Evolutionary conservation across 2,888 invertebrate species (phyloP).

Genomic region (Tryphoninae sp.): DNA sequence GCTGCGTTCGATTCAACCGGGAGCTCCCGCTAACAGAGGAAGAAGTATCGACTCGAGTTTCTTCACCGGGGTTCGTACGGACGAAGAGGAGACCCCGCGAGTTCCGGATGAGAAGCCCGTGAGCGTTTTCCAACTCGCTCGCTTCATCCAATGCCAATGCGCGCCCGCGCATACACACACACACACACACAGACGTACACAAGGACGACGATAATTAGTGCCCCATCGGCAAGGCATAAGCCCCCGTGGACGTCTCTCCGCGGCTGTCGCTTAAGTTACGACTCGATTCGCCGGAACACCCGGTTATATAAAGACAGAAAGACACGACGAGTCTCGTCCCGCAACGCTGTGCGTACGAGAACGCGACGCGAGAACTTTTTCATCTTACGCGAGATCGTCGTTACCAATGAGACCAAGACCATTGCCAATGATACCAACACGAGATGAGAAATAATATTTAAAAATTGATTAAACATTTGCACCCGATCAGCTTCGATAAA

Average conservation of each 20-base stretch:
- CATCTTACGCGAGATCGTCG: constrained; percentile 36
- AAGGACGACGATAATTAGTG: constrained; percentile 67
- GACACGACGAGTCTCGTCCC: constrained; percentile 9
- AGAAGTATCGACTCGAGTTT: constrained; percentile 59
- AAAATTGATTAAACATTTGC: neutral
- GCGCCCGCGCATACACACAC: neutral
- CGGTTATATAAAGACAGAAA: constrained; percentile 55
- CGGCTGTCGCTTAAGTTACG: constrained; percentile 67
- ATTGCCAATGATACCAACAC: no score
- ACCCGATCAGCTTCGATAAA: neutral
- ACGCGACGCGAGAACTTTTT: constrained; percentile 42
- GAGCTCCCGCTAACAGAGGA: constrained; percentile 59
- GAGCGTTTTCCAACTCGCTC: constrained; percentile 5
- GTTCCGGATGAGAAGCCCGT: constrained; percentile 8
- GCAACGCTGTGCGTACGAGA: constrained; percentile 31
- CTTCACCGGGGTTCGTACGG: constrained; percentile 38
- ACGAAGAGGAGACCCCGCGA: constrained; percentile 42
- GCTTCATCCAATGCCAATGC: neutral
- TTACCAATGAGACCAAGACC: constrained; percentile 7
- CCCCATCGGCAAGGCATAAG: constrained; percentile 62
- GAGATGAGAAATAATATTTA: no score
- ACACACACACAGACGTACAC: constrained; percentile 10
- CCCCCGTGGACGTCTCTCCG: constrained; percentile 54
- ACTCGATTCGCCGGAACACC: constrained; percentile 64
- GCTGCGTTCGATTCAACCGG: constrained; percentile 46